Conservation (phyloP, 1,140 invertebrate species). For the Frieseomelitta varia region DNA sequence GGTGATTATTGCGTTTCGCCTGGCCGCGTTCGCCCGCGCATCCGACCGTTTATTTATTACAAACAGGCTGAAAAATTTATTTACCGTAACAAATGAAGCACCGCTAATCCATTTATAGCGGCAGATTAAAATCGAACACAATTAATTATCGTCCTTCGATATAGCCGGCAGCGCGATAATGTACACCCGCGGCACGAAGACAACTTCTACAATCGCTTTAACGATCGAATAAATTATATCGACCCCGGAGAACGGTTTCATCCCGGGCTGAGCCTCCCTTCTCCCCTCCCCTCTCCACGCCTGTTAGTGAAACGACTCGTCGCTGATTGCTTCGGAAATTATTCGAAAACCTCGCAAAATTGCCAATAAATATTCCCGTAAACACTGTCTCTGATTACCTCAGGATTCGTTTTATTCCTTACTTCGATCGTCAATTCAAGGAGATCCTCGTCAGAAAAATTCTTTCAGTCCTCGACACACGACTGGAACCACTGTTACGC, state of each 20-base stretch:
- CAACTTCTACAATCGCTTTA: conserved; percentile 40
- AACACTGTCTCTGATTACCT: not conserved
- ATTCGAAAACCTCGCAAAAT: not conserved
- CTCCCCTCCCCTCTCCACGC: no score
- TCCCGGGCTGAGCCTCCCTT: not conserved
- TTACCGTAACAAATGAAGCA: conserved; percentile 10
- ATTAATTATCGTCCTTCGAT: conserved; percentile 42
- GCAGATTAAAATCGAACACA: conserved; percentile 27
- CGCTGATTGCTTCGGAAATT: conserved; percentile 14
- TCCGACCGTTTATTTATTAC: not conserved
- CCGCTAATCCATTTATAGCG: not conserved
- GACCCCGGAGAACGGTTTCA: conserved; percentile 4
- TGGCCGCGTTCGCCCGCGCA: no score
- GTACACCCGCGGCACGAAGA: not conserved
- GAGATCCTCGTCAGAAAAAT: not conserved
- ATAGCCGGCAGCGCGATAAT: conserved; percentile 17
- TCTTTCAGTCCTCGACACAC: no score
- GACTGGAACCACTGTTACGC: no score
- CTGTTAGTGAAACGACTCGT: not conserved
- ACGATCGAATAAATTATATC: conserved; percentile 18
- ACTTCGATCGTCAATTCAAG: not conserved
- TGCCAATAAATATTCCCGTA: not conserved
- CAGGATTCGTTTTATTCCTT: not conserved
- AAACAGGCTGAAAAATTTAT: conserved; percentile 23
- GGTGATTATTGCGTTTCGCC: not conserved